Evolutionary conservation across 2,113 vertebrate species (phyloP), one percentile per base, ranked within the genome.

Genomic region (Heliornis fulica): DNA sequence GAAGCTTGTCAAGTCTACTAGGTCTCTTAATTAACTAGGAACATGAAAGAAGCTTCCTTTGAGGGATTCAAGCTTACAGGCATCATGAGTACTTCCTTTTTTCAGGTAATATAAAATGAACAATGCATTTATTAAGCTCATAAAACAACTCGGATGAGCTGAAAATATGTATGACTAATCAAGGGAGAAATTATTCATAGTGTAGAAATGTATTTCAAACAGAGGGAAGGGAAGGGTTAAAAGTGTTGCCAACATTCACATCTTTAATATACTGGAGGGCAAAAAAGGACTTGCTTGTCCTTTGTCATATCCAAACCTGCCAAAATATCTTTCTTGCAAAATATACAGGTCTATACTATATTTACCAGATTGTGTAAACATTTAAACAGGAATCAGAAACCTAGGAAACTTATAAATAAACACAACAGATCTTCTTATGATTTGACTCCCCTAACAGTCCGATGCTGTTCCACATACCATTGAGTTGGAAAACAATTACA

Each of bases 21-120:
- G 36, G 87, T 64, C 51, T 93, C 85, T 93, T 93, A 96, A 95
- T 93, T 95, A 96, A 83, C 57, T 71, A 71, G 32, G 40, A 90
- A 81, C 11, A 60, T 63, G 84, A 95, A 96, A 71, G 79, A 50
- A 85, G 10, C 13, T 86, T 21, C 75, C 76, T 94, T 89, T 10
- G 15, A 96, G 89, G 66, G 51, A 93, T 89, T 84, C 38, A 50
- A 65, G 68, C 56, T 91, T 84, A 36, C 51, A 94, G 40, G 46
- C 64, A 86, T 81, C 29, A 69, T 28, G 41, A 15, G 10, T 96
- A 86, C 50, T 40, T 94, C 29, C 36, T 94, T 87, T 87, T 89
- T 77, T 22, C 36, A 66, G 64, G 28, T 32, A 77, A 46, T 78
- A 81, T 70, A 88, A 94, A 90, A 90, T 72, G 75, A 94, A 91